Conservation (phyloP, 2,797 vertebrate genomes). For the Xerus rutilus region DNA sequence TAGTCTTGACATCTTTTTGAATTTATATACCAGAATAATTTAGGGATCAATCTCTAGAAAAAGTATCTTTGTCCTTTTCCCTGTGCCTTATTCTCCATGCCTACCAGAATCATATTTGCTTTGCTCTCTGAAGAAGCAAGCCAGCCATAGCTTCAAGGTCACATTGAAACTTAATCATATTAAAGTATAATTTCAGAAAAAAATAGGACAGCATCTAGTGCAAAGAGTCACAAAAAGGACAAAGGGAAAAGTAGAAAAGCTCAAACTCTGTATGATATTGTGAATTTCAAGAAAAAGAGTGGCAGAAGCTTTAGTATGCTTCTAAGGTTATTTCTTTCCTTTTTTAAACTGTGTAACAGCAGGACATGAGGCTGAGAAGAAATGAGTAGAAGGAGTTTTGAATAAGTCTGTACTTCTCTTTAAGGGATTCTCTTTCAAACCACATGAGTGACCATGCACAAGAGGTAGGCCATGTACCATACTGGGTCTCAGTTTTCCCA, state of each 20-base stretch:
- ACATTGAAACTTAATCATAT: neutral
- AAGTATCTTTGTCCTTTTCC: constrained; percentile 21
- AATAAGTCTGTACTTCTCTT: neutral
- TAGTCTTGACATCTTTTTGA: constrained; percentile 16
- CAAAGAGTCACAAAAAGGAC: neutral
- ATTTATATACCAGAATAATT: constrained; percentile 30
- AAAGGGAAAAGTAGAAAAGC: neutral
- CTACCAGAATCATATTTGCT: neutral
- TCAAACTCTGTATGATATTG: neutral
- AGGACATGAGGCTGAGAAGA: neutral
- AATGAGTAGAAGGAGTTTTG: neutral
- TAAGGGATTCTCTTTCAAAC: neutral
- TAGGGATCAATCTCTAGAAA: neutral
- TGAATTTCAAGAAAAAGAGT: neutral
- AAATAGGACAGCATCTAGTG: neutral
- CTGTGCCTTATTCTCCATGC: neutral
- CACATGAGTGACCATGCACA: neutral
- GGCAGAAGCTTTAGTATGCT: neutral
- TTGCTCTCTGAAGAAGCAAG: neutral
- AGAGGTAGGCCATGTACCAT: neutral
- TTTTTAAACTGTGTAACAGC: neutral
- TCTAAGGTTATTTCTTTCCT: neutral
- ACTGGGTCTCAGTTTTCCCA: neutral
- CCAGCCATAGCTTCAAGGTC: neutral
- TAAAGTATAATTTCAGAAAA: neutral